phyloP scores from a whole-genome alignment of 1,140 invertebrate species.

The Diorhabda carinulata region DNA sequence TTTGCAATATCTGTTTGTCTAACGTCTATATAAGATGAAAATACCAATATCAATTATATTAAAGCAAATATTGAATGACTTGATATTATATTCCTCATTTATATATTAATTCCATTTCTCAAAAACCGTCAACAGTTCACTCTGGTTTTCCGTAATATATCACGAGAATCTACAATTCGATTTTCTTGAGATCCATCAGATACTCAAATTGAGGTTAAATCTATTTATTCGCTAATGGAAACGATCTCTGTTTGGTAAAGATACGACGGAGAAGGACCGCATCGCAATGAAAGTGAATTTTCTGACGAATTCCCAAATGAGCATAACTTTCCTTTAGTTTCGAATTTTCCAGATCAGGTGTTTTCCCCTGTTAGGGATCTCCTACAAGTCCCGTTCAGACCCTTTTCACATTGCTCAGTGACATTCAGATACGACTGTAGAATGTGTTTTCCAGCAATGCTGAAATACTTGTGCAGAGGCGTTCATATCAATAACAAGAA shows the following conservation, averaged over 20 bases:
- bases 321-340: not conserved
- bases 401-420: slow-evolving; percentile 1
- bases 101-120: too few relatives aligned
- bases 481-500: not conserved
- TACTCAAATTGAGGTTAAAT: not conserved
- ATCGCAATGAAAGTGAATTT: not conserved
- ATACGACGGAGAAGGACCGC: not conserved
- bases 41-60: too few relatives aligned
- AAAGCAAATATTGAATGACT: too few relatives aligned
- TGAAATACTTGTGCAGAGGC: not conserved
- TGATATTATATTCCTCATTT: too few relatives aligned
- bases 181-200: not conserved
- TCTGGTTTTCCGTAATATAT: too few relatives aligned
- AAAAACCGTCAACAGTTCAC: too few relatives aligned
- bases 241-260: not conserved
- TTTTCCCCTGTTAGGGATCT: not conserved
- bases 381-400: not conserved
- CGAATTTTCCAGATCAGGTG: slow-evolving; percentile 1
- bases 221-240: slow-evolving; percentile 2
- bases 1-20: too few relatives aligned
- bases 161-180: too few relatives aligned
- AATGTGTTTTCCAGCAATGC: not conserved
- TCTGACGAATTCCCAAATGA: slow-evolving; percentile 2
- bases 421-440: slow-evolving; percentile 1
- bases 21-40: too few relatives aligned